phyloP scores from a whole-genome alignment of 2,113 vertebrate species.

The Psephotus haematonotus region DNA sequence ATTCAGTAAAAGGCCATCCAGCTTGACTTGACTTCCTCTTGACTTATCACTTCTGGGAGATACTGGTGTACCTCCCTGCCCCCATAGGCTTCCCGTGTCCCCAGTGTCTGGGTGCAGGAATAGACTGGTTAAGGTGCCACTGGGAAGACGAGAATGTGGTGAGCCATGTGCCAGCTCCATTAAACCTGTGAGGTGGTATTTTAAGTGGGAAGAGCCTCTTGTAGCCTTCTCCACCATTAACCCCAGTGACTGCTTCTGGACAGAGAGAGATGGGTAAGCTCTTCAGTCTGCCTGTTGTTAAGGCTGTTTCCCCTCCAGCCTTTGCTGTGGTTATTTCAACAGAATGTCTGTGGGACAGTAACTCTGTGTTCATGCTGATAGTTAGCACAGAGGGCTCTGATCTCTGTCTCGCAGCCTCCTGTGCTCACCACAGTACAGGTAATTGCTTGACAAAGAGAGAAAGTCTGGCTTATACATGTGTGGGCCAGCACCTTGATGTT shows the following conservation, averaged over 20 bases:
- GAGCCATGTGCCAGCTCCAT: background rate
- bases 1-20: conserved; percentile 37
- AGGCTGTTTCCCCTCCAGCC: background rate
- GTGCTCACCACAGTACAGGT: background rate
- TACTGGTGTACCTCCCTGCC: background rate
- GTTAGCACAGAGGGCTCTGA: conserved; percentile 36
- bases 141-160: background rate
- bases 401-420: conserved; percentile 6
- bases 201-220: background rate
- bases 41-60: conserved; percentile 11
- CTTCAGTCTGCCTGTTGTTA: accelerated
- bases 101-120: background rate
- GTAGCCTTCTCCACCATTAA: background rate
- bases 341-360: background rate
- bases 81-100: background rate
- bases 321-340: background rate
- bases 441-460: conserved; percentile 1
- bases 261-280: background rate
- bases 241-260: background rate
- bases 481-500: background rate
- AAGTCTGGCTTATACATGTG: background rate
- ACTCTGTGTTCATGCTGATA: background rate
- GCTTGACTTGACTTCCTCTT: conserved; percentile 42
- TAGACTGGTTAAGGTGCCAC: background rate
- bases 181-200: background rate